Evolutionary conservation across 1,140 invertebrate species (phyloP), one percentile per base, ranked within the genome.

Genomic region (Drosophila nigrodunni): DNA sequence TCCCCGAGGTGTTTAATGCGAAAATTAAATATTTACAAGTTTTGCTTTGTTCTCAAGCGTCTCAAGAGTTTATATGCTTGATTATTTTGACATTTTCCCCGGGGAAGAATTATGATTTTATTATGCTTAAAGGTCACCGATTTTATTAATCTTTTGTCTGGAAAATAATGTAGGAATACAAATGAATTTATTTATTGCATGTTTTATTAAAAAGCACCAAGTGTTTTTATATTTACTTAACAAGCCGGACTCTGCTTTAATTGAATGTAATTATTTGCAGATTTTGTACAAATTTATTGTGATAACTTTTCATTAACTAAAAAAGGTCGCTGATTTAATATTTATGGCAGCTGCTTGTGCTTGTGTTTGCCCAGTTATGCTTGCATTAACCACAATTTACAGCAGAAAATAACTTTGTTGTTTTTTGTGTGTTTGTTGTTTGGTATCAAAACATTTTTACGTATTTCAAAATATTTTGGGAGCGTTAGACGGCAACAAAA

Each of bases 401-500:
- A 37, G 50, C 18, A 4, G n/a, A 55, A 21, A 47, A 46, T 25
- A 8, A 15, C 43, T 25, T 10, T 21, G 43, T 55, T 30, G 25
- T 30, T 30, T 30, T 37, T 65, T 71, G 55, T 21, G 18, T 21
- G 39, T 46, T 65, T 25, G 57, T 65, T 49, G 41, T 57, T 71
- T 34, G 57, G 44, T 52, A 61, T 52, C 8, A 65, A 65, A 71
- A 65, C 44, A 46, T 30, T 54, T 46, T 39, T 55, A 37, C 18
- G 44, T 44, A 9, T 49, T 30, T 15, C 4, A 39, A 39, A 52
- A 62, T 37, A 7, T 65, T 21, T 39, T 46, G 13, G 10, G n/a
- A 37, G 49, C 39, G 37, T 67, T 18, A 44, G n/a, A 35, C 11
- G 34, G 35, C 30, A 21, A 21, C 18, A 21, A 21, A 13, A 25